Evolutionary conservation across 2,113 vertebrate species (phyloP).

Genomic region (Elachura formosa): DNA sequence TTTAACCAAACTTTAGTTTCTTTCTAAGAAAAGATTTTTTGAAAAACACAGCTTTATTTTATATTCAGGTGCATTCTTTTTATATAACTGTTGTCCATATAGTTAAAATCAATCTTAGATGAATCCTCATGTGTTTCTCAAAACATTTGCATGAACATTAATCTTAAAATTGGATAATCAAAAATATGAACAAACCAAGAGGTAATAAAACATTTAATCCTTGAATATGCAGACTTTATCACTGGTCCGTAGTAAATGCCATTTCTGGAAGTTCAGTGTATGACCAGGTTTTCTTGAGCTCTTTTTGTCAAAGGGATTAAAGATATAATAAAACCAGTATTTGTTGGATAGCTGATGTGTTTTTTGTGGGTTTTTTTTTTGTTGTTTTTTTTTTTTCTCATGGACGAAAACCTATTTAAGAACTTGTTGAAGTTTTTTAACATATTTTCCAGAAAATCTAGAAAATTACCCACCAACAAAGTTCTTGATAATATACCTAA

Average conservation of each 20-base stretch:
- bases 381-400: neutral
- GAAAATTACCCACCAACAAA: neutral
- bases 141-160: neutral
- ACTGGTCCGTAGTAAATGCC: neutral
- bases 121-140: neutral
- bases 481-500: neutral
- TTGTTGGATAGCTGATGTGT: fast-evolving
- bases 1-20: neutral
- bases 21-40: neutral
- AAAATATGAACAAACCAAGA: neutral
- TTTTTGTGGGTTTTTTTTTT: too few relatives aligned
- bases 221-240: neutral
- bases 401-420: neutral
- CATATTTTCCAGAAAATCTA: neutral
- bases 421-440: neutral
- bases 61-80: neutral
- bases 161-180: neutral
- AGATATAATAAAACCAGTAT: neutral
- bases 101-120: neutral
- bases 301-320: neutral
- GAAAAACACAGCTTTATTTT: neutral
- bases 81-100: neutral
- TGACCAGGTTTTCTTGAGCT: neutral
- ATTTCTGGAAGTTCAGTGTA: neutral
- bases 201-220: neutral